These are phyloP conservation scores for Drosophila koepferae DNA, from an alignment of 2,888 invertebrate genomes.

Conservation along the genomic window DNA sequence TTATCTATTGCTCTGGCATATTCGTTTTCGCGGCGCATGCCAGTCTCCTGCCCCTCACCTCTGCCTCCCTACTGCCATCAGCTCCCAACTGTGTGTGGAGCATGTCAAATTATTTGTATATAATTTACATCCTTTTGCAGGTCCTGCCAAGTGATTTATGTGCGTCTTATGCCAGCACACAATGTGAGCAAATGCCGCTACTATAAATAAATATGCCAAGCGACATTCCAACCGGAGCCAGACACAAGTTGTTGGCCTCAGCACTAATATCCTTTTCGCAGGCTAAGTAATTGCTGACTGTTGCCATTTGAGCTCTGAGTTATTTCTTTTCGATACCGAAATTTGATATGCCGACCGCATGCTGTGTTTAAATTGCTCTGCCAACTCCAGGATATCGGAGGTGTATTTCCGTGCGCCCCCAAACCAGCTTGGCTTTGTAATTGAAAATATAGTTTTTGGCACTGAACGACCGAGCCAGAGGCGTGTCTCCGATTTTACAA, in stretches of 20 bases:
- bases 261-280: conserved; percentile 76
- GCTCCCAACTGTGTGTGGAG: conserved; percentile 36
- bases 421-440: conserved; percentile 41
- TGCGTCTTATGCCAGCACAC: conserved; percentile 50
- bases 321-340: conserved; percentile 80
- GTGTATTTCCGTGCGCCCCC: conserved; percentile 24
- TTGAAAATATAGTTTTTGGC: conserved; percentile 77
- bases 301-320: conserved; percentile 69
- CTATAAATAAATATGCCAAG: conserved; percentile 69
- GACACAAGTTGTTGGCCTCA: conserved; percentile 72
- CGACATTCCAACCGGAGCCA: conserved; percentile 57
- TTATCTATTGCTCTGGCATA: conserved; percentile 69
- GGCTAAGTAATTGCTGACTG: conserved; percentile 78
- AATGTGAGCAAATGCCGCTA: conserved; percentile 45
- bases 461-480: conserved; percentile 36
- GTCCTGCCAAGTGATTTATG: conserved; percentile 74
- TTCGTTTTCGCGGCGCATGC: conserved; percentile 40
- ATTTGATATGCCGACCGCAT: conserved; percentile 84
- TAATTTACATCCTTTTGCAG: conserved; percentile 79
- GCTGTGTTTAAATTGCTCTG: conserved; percentile 83
- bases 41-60: conserved; percentile 2
- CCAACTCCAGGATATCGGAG: conserved; percentile 46
- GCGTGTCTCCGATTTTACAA: conserved; percentile 60
- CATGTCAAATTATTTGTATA: conserved; percentile 81
- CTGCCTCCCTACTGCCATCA: conserved; percentile 4